These are phyloP conservation scores for Epinephelus lanceolatus DNA, from an alignment of 2,113 vertebrate species.

Conservation along the genomic window DNA sequence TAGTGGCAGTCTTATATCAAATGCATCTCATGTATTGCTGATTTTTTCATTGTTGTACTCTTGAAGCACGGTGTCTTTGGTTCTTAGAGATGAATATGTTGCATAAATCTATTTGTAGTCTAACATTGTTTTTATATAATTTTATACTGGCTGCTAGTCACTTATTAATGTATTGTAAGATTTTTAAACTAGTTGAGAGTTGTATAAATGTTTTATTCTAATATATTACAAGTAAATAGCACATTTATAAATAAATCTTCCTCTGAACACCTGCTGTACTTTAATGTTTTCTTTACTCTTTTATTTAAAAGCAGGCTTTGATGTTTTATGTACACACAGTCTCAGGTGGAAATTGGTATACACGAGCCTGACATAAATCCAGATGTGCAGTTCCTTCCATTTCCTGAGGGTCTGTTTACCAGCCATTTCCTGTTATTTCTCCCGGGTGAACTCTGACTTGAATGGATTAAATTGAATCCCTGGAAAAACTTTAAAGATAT, in stretches of 20 bases:
- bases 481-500: neutral
- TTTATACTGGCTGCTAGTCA: slow-evolving; percentile 22
- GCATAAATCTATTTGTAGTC: slow-evolving; percentile 18
- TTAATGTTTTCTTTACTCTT: slow-evolving; percentile 7
- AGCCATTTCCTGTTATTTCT: slow-evolving; percentile 66
- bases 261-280: slow-evolving; percentile 24
- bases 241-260: slow-evolving; percentile 50
- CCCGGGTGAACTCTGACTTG: slow-evolving; percentile 6
- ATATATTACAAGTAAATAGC: slow-evolving; percentile 62
- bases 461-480: neutral
- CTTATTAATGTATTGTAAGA: slow-evolving; percentile 32
- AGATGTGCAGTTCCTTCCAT: slow-evolving; percentile 46
- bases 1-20: slow-evolving; percentile 17
- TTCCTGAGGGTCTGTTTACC: slow-evolving; percentile 46
- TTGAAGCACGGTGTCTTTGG: neutral
- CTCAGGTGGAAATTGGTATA: neutral
- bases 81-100: slow-evolving; percentile 15
- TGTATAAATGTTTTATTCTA: slow-evolving; percentile 52
- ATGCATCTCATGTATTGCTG: neutral
- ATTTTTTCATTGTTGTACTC: slow-evolving; percentile 2
- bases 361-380: neutral
- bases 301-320: neutral
- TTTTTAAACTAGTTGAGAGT: slow-evolving; percentile 31
- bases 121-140: slow-evolving; percentile 18
- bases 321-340: slow-evolving; percentile 22